These are phyloP conservation scores for Eupithecia exiguata DNA, from an alignment of 2,888 invertebrate genomes.

Conservation along the genomic window DNA sequence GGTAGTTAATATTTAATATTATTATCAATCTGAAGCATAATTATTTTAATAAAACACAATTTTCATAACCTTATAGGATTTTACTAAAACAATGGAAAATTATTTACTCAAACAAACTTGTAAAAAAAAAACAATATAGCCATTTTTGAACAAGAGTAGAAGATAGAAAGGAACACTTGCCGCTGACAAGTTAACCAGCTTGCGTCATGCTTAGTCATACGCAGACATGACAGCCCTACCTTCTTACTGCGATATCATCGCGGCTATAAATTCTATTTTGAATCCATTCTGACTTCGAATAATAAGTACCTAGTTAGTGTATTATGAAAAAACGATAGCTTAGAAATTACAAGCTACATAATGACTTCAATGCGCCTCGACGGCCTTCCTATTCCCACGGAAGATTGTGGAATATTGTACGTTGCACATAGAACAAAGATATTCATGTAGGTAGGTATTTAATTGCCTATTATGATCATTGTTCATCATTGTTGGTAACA, in stretches of 20 bases:
- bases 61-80: too few relatives aligned
- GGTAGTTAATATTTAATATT: too few relatives aligned
- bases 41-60: too few relatives aligned
- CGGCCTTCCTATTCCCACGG: background rate
- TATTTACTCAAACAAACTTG: too few relatives aligned
- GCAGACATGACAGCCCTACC: background rate
- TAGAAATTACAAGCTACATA: background rate
- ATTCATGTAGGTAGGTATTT: too few relatives aligned
- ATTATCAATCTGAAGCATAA: too few relatives aligned
- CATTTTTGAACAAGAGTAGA: too few relatives aligned
- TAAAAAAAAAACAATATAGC: too few relatives aligned
- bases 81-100: too few relatives aligned
- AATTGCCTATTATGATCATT: too few relatives aligned
- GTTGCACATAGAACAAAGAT: background rate
- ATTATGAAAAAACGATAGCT: background rate
- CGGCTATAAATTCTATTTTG: background rate
- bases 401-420: background rate
- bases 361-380: background rate
- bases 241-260: too few relatives aligned
- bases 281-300: background rate
- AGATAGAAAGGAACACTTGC: background rate
- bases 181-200: background rate
- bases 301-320: background rate
- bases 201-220: background rate
- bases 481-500: too few relatives aligned